Evolutionary conservation across 2,797 vertebrate genomes (phyloP).

Genomic region (Kryptolebias ocellatus): DNA sequence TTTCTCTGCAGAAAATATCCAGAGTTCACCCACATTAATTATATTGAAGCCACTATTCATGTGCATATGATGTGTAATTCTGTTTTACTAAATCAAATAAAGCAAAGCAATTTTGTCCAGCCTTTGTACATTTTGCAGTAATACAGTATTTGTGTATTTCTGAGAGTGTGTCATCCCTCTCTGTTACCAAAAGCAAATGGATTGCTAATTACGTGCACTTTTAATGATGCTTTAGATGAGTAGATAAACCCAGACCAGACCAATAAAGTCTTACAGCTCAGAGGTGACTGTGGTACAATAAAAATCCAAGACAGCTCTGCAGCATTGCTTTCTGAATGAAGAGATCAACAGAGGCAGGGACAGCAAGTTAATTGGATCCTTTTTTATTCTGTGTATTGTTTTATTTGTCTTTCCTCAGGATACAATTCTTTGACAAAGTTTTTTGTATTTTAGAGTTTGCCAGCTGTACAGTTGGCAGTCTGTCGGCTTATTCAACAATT

Average conservation of each 20-base stretch:
- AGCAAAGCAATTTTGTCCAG: conserved; percentile 18
- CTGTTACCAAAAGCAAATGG: conserved; percentile 33
- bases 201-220: conserved; percentile 33
- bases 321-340: conserved; percentile 43
- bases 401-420: conserved; percentile 3
- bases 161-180: conserved; percentile 18
- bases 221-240: conserved; percentile 26
- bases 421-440: not conserved
- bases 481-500: conserved; percentile 3
- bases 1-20: conserved; percentile 12
- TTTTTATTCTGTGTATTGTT: conserved; percentile 4
- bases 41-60: conserved; percentile 48
- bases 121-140: conserved; percentile 13
- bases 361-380: conserved; percentile 44
- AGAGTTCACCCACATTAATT: conserved; percentile 20
- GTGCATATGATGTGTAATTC: conserved; percentile 19
- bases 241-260: conserved; percentile 33
- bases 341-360: conserved; percentile 44
- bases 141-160: conserved; percentile 19
- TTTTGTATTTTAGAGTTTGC: not conserved
- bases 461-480: not conserved
- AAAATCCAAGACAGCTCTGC: conserved; percentile 43
- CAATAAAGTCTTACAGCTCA: conserved; percentile 5
- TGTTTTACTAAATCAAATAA: conserved; percentile 28
- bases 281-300: conserved; percentile 35